phyloP scores from a whole-genome alignment of 2,113 vertebrate species.

The Pluvianellus socialis region DNA sequence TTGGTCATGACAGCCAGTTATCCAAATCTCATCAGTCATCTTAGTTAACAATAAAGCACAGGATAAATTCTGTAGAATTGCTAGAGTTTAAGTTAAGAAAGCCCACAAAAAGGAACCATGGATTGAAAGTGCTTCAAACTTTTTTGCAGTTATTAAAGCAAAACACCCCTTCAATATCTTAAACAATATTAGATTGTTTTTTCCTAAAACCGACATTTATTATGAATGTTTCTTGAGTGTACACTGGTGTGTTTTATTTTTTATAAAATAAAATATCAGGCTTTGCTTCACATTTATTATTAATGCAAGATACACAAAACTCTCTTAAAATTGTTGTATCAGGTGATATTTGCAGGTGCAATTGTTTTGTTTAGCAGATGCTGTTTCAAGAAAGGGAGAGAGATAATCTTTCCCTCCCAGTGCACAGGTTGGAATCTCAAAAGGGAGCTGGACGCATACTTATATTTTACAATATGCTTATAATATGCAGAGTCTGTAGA shows the following conservation, averaged over 20 bases:
- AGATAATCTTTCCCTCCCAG: neutral
- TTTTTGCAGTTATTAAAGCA: neutral
- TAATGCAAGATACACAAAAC: constrained; percentile 53
- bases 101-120: neutral
- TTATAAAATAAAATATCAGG: constrained; percentile 47
- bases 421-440: neutral
- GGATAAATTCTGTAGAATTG: neutral
- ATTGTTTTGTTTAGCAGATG: constrained; percentile 43
- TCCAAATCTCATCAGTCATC: neutral
- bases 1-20: neutral
- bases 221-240: constrained; percentile 45
- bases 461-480: neutral
- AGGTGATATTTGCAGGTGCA: constrained; percentile 54
- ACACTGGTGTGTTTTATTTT: constrained; percentile 29
- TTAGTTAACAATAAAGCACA: neutral
- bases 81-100: neutral
- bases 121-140: neutral
- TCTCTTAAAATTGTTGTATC: constrained; percentile 50
- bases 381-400: neutral
- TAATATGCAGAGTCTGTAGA: too few species aligned
- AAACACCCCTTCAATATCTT: neutral
- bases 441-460: neutral
- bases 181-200: neutral
- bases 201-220: neutral
- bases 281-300: constrained; percentile 64